These are phyloP conservation scores for Parascotia fuliginaria DNA, from an alignment of 2,888 invertebrate species.

Conservation along the genomic window DNA sequence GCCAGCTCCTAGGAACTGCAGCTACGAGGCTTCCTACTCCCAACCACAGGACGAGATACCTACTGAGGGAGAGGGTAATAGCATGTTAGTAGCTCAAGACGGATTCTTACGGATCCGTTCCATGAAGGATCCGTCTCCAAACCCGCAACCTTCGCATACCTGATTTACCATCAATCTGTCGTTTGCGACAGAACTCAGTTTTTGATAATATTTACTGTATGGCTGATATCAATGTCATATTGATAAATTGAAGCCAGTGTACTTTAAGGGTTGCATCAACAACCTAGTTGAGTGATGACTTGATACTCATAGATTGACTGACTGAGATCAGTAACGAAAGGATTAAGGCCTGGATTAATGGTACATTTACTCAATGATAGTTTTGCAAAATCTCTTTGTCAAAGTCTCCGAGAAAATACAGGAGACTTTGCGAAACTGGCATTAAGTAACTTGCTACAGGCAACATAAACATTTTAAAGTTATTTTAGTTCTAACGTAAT, in stretches of 20 bases:
- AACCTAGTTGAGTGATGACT: constrained; percentile 4
- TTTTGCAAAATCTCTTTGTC: background rate
- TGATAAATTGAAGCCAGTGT: constrained; percentile 32
- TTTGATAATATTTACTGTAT: constrained; percentile 57
- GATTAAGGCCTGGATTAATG: constrained; percentile 17
- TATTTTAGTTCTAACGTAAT: constrained; percentile 43
- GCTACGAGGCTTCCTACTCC: constrained; percentile 83
- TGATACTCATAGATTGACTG: constrained; percentile 11
- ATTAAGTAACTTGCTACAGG: constrained; percentile 1
- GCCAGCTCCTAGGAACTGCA: constrained; percentile 79
- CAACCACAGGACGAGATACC: constrained; percentile 84
- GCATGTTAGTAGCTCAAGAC: constrained; percentile 96
- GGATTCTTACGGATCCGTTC: constrained; percentile 95
- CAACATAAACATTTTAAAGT: constrained; percentile 33
- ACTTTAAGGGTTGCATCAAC: constrained; percentile 19
- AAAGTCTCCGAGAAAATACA: background rate
- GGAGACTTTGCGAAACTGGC: background rate
- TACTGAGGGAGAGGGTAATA: constrained; percentile 82
- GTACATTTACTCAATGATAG: background rate
- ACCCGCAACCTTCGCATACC: constrained; percentile 69
- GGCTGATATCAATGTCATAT: constrained; percentile 35
- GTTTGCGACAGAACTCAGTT: constrained; percentile 71
- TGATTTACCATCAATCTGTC: constrained; percentile 79
- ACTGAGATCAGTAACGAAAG: constrained; percentile 11
- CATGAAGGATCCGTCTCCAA: constrained; percentile 80